Conservation (phyloP, 2,113 vertebrate genomes). For the Mixornis gularis region DNA sequence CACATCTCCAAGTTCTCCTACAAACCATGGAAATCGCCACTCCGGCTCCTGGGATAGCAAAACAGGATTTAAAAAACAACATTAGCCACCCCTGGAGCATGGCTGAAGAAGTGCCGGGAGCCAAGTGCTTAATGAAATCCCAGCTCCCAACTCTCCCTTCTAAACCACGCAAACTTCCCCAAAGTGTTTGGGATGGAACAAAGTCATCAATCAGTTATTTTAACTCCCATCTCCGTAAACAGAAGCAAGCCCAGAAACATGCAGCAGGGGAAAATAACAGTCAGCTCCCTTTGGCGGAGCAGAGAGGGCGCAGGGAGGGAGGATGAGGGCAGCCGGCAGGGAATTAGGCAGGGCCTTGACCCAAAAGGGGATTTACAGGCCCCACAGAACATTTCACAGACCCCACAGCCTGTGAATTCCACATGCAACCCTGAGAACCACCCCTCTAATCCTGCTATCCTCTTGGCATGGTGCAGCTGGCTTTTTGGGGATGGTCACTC, state of each 20-base stretch:
- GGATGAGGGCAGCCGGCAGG: fast-evolving
- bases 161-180: conserved; percentile 37
- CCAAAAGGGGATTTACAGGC: background rate
- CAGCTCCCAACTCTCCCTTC: conserved; percentile 33
- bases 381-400: background rate
- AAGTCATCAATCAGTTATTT: conserved; percentile 64
- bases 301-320: background rate
- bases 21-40: conserved; percentile 3
- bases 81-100: conserved; percentile 48
- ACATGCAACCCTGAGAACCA: background rate
- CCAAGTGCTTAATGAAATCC: conserved; percentile 43
- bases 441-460: background rate
- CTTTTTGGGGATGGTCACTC: background rate
- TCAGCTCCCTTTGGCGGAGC: background rate
- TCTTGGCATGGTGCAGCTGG: fast-evolving
- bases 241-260: conserved; percentile 38
- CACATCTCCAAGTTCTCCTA: conserved; percentile 1
- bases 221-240: conserved; percentile 55
- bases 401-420: background rate
- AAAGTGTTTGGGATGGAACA: conserved; percentile 56
- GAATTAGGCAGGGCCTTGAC: fast-evolving
- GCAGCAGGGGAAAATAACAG: conserved; percentile 42
- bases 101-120: background rate
- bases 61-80: conserved; percentile 50
- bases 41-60: background rate